Percentiles rank a stretch among this genome's conserved stretches.
Evolutionary conservation across 2,797 vertebrate species (phyloP).

Genomic region (Xyrichtys novacula): DNA sequence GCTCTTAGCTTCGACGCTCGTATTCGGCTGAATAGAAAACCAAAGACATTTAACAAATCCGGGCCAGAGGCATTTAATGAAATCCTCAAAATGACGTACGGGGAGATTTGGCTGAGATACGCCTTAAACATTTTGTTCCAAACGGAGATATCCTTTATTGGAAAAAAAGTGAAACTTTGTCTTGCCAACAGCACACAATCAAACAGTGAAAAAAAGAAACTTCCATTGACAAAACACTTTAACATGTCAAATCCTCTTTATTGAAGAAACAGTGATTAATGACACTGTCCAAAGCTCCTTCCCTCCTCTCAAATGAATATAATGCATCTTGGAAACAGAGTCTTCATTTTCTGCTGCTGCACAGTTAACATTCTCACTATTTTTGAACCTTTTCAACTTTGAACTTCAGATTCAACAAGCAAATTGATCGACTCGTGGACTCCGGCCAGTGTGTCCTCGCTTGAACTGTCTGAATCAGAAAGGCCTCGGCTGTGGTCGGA

Average conservation of each 20-base stretch:
- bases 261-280: conserved; percentile 58
- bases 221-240: conserved; percentile 56
- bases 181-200: conserved; percentile 52
- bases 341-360: conserved; percentile 38
- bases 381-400: conserved; percentile 54
- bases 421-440: conserved; percentile 73
- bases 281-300: conserved; percentile 22
- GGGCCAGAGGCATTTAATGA: conserved; percentile 58
- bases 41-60: conserved; percentile 52
- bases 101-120: conserved; percentile 57
- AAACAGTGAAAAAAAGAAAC: conserved; percentile 44
- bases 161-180: conserved; percentile 53
- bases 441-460: conserved; percentile 73
- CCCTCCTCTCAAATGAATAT: conserved; percentile 32
- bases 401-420: conserved; percentile 48
- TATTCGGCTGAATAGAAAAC: conserved; percentile 50
- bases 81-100: conserved; percentile 65
- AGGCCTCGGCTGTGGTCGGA: conserved; percentile 65
- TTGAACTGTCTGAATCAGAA: conserved; percentile 72
- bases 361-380: conserved; percentile 23
- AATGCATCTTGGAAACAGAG: conserved; percentile 41
- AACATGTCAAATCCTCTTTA: conserved; percentile 46
- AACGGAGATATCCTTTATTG: conserved; percentile 65
- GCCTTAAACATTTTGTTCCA: conserved; percentile 43
- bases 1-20: conserved; percentile 38